phyloP scores from a whole-genome alignment of 2,113 vertebrate genomes.

The Microcebus jonahi region DNA sequence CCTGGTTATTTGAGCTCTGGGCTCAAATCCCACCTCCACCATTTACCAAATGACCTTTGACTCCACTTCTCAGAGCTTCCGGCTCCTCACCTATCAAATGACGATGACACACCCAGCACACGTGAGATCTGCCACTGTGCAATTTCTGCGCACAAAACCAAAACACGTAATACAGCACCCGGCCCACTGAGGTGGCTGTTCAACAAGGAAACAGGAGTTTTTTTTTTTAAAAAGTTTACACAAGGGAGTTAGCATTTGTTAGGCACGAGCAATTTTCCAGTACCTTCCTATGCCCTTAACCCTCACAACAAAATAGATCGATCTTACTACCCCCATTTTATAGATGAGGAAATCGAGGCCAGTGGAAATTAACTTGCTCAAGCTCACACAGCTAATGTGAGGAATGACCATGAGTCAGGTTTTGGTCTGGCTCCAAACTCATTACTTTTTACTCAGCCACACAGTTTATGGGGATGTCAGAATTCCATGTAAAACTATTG shows the following conservation, averaged over 20 bases:
- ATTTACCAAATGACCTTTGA: neutral
- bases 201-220: neutral
- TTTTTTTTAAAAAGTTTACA: neutral
- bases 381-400: neutral
- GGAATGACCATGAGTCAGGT: neutral
- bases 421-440: neutral
- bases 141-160: neutral
- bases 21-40: neutral
- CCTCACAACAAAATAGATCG: neutral
- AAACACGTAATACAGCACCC: rapidly evolving
- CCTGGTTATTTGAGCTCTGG: neutral
- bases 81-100: neutral
- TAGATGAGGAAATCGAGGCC: neutral
- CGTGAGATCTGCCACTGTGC: rapidly evolving
- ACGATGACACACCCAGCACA: neutral
- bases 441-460: neutral
- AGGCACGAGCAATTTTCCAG: neutral
- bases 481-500: neutral
- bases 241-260: neutral
- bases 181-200: neutral
- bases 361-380: neutral
- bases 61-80: neutral
- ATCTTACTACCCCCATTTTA: neutral
- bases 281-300: neutral
- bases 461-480: rapidly evolving